Percentiles rank a stretch among this genome's conserved stretches.
Conservation (phyloP, 2,113 vertebrate genomes). For the Cephalophus harveyi region DNA sequence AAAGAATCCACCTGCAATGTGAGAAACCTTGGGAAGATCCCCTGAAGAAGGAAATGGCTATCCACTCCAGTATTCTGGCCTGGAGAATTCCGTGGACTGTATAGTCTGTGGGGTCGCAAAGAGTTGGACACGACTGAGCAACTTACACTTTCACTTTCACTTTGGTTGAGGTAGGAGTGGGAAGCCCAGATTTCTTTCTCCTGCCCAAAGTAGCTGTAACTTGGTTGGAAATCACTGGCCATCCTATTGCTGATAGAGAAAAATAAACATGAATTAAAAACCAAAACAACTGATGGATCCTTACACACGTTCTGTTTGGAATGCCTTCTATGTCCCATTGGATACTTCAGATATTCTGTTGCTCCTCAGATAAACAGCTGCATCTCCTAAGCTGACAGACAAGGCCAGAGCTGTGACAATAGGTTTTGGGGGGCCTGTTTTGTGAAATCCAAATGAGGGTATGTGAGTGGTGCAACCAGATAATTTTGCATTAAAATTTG, state of each 20-base stretch:
- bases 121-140: not conserved
- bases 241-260: slow-evolving; percentile 39
- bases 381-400: slow-evolving; percentile 55
- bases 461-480: not conserved
- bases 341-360: slow-evolving; percentile 53
- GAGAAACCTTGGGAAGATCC: not conserved
- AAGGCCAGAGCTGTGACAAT: slow-evolving; percentile 16
- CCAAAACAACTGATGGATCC: slow-evolving; percentile 20
- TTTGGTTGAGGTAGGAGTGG: not conserved
- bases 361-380: slow-evolving; percentile 66
- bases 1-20: not conserved
- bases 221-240: not conserved
- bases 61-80: not conserved
- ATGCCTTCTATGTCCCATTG: slow-evolving; percentile 58
- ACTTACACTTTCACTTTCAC: not conserved
- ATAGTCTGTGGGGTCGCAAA: not conserved
- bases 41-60: not conserved
- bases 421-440: slow-evolving; percentile 7
- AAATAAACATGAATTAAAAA: slow-evolving; percentile 58
- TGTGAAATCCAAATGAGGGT: slow-evolving; percentile 36
- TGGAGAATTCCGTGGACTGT: not conserved
- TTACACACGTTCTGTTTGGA: slow-evolving; percentile 53
- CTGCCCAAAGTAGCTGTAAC: not conserved
- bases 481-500: slow-evolving; percentile 5
- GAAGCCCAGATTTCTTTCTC: not conserved